phyloP scores from a whole-genome alignment of 2,113 vertebrate species.

The Esox niger region DNA sequence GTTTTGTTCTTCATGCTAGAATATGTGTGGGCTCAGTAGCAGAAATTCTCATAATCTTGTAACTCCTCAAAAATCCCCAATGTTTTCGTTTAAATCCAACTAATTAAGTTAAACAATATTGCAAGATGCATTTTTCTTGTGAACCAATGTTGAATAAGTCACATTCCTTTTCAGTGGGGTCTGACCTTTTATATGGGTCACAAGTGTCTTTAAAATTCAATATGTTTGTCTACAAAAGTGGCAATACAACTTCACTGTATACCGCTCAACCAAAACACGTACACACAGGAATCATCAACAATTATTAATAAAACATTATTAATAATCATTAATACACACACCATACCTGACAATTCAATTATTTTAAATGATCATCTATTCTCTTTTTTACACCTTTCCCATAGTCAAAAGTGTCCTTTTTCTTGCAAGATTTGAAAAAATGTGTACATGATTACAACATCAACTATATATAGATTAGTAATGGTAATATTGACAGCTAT shows the following conservation, averaged over 20 bases:
- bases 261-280: constrained; percentile 53
- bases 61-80: too few relatives aligned
- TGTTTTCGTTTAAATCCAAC: constrained; percentile 62
- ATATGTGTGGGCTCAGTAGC: constrained; percentile 3
- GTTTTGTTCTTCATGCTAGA: constrained; percentile 3
- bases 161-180: constrained; percentile 13
- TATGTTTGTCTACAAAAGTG: constrained; percentile 41
- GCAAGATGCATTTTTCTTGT: neutral
- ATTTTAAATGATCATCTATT: constrained; percentile 29
- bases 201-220: constrained; percentile 36
- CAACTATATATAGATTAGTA: constrained; percentile 63
- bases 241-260: constrained; percentile 55
- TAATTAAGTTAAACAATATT: too few relatives aligned
- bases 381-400: constrained; percentile 16
- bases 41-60: too few relatives aligned
- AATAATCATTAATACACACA: constrained; percentile 66
- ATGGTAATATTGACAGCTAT: constrained; percentile 66
- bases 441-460: constrained; percentile 63
- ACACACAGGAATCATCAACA: constrained; percentile 62
- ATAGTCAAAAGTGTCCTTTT: constrained; percentile 53
- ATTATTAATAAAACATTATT: constrained; percentile 66
- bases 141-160: neutral
- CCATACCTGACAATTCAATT: constrained; percentile 58
- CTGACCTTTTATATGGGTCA: constrained; percentile 17
- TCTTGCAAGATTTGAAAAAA: constrained; percentile 41